Conservation (phyloP, 1,140 invertebrate species). For the Chelonus insularis region DNA sequence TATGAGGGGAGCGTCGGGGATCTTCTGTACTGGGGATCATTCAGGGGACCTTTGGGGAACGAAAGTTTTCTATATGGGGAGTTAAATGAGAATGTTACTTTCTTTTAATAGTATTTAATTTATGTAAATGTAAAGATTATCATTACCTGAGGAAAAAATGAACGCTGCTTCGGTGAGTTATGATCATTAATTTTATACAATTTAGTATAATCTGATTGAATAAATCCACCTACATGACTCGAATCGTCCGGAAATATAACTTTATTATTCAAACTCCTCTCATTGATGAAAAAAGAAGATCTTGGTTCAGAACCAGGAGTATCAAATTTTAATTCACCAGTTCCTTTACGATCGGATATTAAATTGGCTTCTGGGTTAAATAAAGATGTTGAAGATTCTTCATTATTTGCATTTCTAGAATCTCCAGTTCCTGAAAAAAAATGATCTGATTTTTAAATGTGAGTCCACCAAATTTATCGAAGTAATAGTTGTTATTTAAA, state of each 20-base stretch:
- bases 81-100: too few relatives aligned
- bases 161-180: not conserved
- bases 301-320: not conserved
- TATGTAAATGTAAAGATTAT: too few relatives aligned
- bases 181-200: not conserved
- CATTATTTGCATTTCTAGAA: too few relatives aligned
- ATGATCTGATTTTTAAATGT: not conserved
- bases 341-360: slow-evolving; percentile 26
- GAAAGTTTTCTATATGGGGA: too few relatives aligned
- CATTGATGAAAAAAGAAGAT: slow-evolving; percentile 13
- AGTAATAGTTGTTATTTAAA: not conserved
- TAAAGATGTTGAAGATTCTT: too few relatives aligned
- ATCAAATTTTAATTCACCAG: slow-evolving; percentile 33
- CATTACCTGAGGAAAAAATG: slow-evolving; percentile 40
- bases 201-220: slow-evolving; percentile 9
- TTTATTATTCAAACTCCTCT: slow-evolving; percentile 14
- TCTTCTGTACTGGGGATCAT: too few relatives aligned
- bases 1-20: too few relatives aligned
- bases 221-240: slow-evolving; percentile 22
- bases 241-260: slow-evolving; percentile 40
- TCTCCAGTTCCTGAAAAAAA: not conserved
- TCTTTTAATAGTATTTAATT: too few relatives aligned
- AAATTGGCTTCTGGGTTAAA: slow-evolving; percentile 26
- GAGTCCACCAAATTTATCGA: not conserved
- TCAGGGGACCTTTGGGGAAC: too few relatives aligned